phyloP scores from a whole-genome alignment of 2,113 vertebrate genomes.

The Vombatus ursinus region DNA sequence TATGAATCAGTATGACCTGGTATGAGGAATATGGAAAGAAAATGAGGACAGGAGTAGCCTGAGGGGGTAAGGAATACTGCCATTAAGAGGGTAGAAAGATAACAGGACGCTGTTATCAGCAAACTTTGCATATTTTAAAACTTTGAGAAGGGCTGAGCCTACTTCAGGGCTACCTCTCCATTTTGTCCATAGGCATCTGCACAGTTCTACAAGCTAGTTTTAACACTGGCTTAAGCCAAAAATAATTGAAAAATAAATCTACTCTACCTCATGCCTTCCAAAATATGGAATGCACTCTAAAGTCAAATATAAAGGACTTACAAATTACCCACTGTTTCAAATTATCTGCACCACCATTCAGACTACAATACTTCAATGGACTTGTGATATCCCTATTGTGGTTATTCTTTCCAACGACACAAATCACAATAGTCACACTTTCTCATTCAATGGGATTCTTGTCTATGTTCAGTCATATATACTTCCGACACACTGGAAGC shows the following conservation, averaged over 20 bases:
- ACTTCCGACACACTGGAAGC: neutral
- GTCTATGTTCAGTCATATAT: neutral
- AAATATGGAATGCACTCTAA: neutral
- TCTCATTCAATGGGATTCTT: neutral
- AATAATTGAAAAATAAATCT: neutral
- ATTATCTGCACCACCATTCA: neutral
- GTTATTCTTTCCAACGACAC: neutral
- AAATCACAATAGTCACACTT: neutral
- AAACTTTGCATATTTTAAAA: neutral
- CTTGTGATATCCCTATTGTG: neutral
- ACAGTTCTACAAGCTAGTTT: neutral
- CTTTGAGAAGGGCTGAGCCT: neutral
- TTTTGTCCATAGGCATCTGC: neutral
- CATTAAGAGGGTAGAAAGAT: neutral
- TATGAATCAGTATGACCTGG: neutral
- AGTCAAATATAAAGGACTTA: neutral
- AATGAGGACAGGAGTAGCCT: neutral
- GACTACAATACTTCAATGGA: neutral
- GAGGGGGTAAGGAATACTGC: neutral
- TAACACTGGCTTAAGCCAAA: neutral
- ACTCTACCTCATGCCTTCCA: neutral
- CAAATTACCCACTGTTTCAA: neutral
- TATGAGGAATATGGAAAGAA: neutral
- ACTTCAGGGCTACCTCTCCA: neutral
- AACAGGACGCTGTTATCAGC: neutral